Conservation (phyloP, 2,113 vertebrate species). For the Etheostoma cragini region DNA sequence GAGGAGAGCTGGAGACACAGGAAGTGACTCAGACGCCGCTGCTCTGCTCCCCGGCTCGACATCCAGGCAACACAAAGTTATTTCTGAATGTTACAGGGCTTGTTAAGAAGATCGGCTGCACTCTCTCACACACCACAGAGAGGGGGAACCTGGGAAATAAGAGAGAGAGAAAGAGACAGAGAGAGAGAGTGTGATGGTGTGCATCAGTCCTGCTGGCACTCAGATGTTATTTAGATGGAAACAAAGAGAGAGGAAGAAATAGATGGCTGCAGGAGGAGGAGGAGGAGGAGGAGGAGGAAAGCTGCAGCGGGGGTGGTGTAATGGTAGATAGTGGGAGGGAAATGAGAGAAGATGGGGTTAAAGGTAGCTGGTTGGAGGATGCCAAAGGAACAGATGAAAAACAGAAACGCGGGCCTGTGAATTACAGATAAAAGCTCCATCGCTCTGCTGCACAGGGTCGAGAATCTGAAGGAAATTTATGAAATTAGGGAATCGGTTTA, state of each 20-base stretch:
- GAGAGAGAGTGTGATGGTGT: background rate
- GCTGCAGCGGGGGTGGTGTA: background rate
- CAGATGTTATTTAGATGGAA: constrained; percentile 41
- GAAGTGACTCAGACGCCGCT: background rate
- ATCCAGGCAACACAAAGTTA: background rate
- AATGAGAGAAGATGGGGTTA: constrained; percentile 15
- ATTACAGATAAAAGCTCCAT: constrained; percentile 1
- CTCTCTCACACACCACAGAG: background rate
- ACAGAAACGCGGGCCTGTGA: background rate
- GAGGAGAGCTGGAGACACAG: background rate
- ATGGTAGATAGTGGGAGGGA: background rate
- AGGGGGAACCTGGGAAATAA: constrained; percentile 47
- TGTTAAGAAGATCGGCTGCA: background rate
- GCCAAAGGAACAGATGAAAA: constrained; percentile 4
- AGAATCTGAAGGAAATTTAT: background rate
- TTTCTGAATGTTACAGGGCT: constrained; percentile 9
- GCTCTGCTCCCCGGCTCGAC: constrained; percentile 7
- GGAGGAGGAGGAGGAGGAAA: constrained; percentile 3
- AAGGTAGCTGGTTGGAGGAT: constrained; percentile 7
- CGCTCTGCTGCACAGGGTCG: background rate
- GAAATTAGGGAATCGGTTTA: background rate
- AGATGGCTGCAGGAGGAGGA: background rate
- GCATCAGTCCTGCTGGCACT: constrained; percentile 29
- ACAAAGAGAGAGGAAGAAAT: background rate
- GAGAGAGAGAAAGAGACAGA: constrained; percentile 10